These are phyloP conservation scores for Dasypolia templi DNA, from an alignment of 2,888 invertebrate genomes.

Conservation along the genomic window DNA sequence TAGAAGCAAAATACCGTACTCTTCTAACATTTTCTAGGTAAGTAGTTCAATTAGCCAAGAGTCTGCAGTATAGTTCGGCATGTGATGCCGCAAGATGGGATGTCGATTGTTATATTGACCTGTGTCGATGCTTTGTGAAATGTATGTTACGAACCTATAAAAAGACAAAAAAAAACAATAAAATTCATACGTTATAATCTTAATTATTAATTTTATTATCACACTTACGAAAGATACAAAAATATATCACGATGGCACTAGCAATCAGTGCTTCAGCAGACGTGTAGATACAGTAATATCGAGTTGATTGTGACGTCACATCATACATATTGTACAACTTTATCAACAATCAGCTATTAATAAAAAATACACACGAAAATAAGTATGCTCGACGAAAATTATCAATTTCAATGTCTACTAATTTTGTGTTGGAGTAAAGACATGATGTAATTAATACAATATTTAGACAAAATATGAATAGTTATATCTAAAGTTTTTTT, in stretches of 20 bases:
- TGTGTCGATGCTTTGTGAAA: background rate
- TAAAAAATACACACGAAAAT: conserved; percentile 73
- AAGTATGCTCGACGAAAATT: conserved; percentile 60
- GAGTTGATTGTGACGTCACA: conserved; percentile 65
- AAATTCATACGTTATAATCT: conserved; percentile 75
- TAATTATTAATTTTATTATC: conserved; percentile 88
- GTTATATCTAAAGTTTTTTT: conserved; percentile 30
- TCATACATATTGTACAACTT: conserved; percentile 30
- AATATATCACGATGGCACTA: conserved; percentile 90
- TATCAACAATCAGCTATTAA: conserved; percentile 58
- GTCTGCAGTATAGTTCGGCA: background rate
- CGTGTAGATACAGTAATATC: conserved; percentile 69
- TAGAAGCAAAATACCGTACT: background rate
- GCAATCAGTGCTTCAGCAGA: conserved; percentile 88
- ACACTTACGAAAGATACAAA: conserved; percentile 90
- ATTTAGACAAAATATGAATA: conserved; percentile 47
- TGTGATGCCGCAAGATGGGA: background rate
- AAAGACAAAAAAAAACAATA: conserved; percentile 68
- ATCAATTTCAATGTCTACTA: conserved; percentile 28
- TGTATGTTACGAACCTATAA: background rate
- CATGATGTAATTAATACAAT: conserved; percentile 43
- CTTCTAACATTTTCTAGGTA: no score
- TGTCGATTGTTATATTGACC: conserved; percentile 6
- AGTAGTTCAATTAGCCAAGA: background rate
- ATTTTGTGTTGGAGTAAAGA: conserved; percentile 28